Evolutionary conservation across 2,797 vertebrate genomes (phyloP).

Genomic region (Neomorphus geoffroyi): DNA sequence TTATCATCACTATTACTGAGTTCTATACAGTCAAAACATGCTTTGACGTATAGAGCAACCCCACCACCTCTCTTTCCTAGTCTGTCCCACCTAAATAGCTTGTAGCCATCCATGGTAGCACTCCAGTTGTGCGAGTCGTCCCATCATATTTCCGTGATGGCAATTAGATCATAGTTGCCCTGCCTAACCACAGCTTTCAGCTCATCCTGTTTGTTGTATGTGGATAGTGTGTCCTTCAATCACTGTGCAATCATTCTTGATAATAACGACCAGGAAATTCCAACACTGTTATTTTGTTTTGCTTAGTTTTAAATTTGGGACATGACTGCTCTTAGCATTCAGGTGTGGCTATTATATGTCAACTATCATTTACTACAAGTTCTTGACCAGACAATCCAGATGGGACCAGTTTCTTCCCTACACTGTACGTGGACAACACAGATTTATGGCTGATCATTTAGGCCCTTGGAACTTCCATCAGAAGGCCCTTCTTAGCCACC

Average conservation of each 20-base stretch:
- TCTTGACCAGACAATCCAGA: background rate
- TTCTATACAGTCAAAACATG: too few relatives aligned
- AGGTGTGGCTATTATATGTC: background rate
- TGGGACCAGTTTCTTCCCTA: background rate
- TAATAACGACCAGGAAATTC: background rate
- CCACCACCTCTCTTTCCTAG: too few relatives aligned
- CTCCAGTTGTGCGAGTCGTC: too few relatives aligned
- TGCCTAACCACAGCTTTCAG: too few relatives aligned
- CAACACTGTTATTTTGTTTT: background rate
- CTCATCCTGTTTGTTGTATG: too few relatives aligned
- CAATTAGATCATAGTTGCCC: too few relatives aligned
- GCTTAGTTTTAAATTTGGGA: background rate
- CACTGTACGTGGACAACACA: background rate
- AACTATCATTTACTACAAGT: background rate
- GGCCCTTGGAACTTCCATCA: background rate
- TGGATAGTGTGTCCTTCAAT: background rate
- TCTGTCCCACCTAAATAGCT: too few relatives aligned
- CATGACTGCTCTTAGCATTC: background rate
- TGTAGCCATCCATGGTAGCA: too few relatives aligned
- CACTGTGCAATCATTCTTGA: background rate
- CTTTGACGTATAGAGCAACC: too few relatives aligned
- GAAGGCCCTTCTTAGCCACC: background rate
- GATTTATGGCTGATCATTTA: background rate
- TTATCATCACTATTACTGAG: too few relatives aligned
- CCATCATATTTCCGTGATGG: too few relatives aligned